Evolutionary conservation across 2,113 vertebrate genomes (phyloP), one percentile per base, ranked within the genome.

Genomic region (Gasterosteus aculeatus): DNA sequence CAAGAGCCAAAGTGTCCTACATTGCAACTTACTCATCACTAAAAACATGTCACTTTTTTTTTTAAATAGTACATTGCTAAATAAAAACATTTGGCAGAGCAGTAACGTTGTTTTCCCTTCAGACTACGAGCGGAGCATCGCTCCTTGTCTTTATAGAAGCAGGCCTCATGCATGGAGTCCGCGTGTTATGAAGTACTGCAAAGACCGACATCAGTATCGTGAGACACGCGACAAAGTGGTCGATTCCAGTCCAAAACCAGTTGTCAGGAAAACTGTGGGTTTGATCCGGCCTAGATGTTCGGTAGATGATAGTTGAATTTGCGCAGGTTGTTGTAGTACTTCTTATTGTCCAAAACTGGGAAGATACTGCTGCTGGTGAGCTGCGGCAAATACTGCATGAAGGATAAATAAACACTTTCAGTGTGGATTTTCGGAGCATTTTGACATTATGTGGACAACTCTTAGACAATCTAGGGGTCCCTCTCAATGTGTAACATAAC

Each of bases 261-360:
- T 65, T 51, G 63, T 59, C 10, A 62, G 71, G 54, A 54, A 75
- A 69, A 71, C 7, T 10, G 53, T 58, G 2, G 41, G 5, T 16
- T 56, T 1, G 0, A n/a, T 4, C 53, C n/a, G 0, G 49, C 53
- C 38, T 92, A 99, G 92, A 99, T 98, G 91, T 97, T 97, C 3
- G 98, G 97, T 4, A 99, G 96, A 62, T 91, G 96, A 69, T 94
- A 98, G 92, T 96, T 96, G 53, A 95, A 92, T 87, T 94, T 97
- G 84, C 91, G 94, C 65, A 94, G 86, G 78, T 95, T 95, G 91
- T 79, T 95, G 88, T 91, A 95, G 88, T 93, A 93, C 72, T 96
- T 97, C 89, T 95, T 98, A 83, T 90, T 95, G 72, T 98, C 96
- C 95, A 96, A 53, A 19, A 94, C 93, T 35, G 97, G 96, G 65